Evolutionary conservation across 2,888 invertebrate genomes (phyloP).

Genomic region (Ophioninae sp.): DNA sequence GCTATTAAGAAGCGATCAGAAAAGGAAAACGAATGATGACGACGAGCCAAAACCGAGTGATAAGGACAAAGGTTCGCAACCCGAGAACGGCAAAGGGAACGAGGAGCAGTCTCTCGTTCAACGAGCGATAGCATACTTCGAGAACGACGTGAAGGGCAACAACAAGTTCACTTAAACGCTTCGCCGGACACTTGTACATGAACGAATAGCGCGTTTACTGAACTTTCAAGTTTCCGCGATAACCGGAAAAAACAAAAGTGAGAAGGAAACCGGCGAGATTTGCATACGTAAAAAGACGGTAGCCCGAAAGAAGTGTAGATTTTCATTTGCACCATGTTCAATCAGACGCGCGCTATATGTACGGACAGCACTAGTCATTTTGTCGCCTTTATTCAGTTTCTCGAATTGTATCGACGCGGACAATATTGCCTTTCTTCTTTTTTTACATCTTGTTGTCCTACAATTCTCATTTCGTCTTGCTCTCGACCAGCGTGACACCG

Average conservation of each 20-base stretch:
- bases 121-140: slow-evolving; percentile 73
- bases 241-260: not conserved
- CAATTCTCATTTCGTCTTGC: slow-evolving; percentile 29
- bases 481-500: slow-evolving; percentile 8
- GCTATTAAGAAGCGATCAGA: slow-evolving; percentile 45
- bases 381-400: slow-evolving; percentile 37
- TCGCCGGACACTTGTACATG: not conserved
- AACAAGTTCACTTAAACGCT: slow-evolving; percentile 73
- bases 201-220: slow-evolving; percentile 17
- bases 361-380: slow-evolving; percentile 62
- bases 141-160: slow-evolving; percentile 72
- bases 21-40: slow-evolving; percentile 39
- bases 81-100: slow-evolving; percentile 42
- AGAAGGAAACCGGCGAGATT: slow-evolving; percentile 8
- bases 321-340: slow-evolving; percentile 20
- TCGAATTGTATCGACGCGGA: slow-evolving; percentile 27
- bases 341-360: not conserved
- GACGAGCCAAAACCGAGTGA: not conserved
- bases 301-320: slow-evolving; percentile 8
- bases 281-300: slow-evolving; percentile 17
- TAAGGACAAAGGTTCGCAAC: slow-evolving; percentile 24
- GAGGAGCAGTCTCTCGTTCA: slow-evolving; percentile 70
- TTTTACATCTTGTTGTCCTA: slow-evolving; percentile 34
- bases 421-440: slow-evolving; percentile 31
- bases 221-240: slow-evolving; percentile 13